Base-by-base conservation (phyloP, 2,797 vertebrate genomes). In the Enteromius mattozi region DNA sequence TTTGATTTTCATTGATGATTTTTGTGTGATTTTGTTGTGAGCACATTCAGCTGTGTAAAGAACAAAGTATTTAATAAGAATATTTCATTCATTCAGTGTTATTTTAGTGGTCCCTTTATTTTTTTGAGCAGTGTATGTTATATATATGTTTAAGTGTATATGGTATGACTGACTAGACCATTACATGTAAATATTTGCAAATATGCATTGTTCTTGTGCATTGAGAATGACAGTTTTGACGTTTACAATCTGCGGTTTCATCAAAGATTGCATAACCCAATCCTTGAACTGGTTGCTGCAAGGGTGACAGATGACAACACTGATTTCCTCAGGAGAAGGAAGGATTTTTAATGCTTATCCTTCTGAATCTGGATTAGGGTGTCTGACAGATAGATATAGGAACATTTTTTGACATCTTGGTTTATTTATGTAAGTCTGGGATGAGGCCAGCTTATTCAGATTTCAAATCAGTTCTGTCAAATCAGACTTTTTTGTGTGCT, bases 391-490 rank as follows among this genome's bases (percentile, higher is more conserved):
- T 47, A 21, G 61, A 30, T 30, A 16, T 63, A 63, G 2, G 14
- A 63, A 33, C 14, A 33, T 33, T 17, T 59, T 61, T 33, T 65
- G 61, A 33, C 0, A 3, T 27, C 79, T 81, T 89, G 65, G 78
- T 89, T 89, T 91, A 85, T 89, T 89, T 90, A 85, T 83, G 79
- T 47, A 30, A 86, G 65, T 89, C 80, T 80, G 70, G 24, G 68
- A 83, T 85, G 27, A 59, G 16, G 17, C 66, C 37, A 70, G 27
- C 24, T 47, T 45, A 80, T 78, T 63, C 8, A 42, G n/a, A 81
- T 78, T 13, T 45, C 21, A 35, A 14, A 63, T 74, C 40, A 63
- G 7, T 63, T 24, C 30, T 19, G 8, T 79, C 65, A 17, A 71
- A 71, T 35, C 14, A 3, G 35, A 56, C 51, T 71, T 2, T 59